Evolutionary conservation across 1,140 invertebrate species (phyloP), one percentile per base, ranked within the genome.

Genomic region (Zophobas morio): DNA sequence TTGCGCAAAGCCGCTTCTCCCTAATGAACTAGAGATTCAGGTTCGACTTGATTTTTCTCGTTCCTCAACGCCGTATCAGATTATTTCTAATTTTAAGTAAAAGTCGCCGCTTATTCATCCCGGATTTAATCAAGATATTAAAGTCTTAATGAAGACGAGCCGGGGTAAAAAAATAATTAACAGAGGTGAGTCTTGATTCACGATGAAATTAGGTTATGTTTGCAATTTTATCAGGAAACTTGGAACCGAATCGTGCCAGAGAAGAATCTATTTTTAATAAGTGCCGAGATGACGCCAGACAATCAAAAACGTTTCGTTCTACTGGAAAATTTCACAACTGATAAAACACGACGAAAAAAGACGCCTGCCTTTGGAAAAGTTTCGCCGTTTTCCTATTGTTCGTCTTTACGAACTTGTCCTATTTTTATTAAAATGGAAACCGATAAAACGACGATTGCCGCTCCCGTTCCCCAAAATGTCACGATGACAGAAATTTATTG

Each of bases 211-310:
- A 42, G 60, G 60, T 66, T 66, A 66, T 66, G 39, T 66, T 66
- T 66, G 60, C 60, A 66, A 66, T 66, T 66, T 66, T 66, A 66
- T 66, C 39, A 66, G 33, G 33, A 63, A 66, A 20, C 60, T 66
- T 66, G 60, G 60, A 66, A 66, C 37, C 37, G 60, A 66, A 37
- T 42, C 60, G n/a, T 66, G 60, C 60, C 60, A 66, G 20, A 20
- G 20, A 66, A 37, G 36, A 39, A 66, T 66, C 60, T 66, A 66
- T 66, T 66, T 66, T 66, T 66, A 66, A 66, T 66, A 66, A 66
- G 60, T 66, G n/a, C 60, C 60, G 60, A 66, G 60, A 42, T 66
- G 60, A 66, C 60, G 60, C 60, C 60, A 66, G 42, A 66, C 60
- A 66, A 66, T 66, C 60, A 42, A 2, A 66, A 66, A 66, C 2